phyloP scores from a whole-genome alignment of 2,888 invertebrate species.

The Dusona sp. region DNA sequence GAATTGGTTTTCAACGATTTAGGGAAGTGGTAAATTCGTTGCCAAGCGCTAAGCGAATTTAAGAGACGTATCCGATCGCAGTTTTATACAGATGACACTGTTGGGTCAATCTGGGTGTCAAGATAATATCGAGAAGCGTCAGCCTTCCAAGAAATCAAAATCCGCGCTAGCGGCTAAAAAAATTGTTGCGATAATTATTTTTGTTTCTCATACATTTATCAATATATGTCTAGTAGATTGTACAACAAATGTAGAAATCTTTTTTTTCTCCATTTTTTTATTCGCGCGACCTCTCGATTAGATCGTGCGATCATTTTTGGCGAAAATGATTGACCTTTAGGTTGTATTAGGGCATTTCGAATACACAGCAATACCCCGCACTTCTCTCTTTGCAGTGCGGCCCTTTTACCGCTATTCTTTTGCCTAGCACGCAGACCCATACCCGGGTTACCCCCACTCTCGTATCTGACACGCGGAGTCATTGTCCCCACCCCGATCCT shows the following conservation, averaged over 20 bases:
- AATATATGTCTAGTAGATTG: not conserved
- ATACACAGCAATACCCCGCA: not conserved
- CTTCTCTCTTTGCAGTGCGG: not conserved
- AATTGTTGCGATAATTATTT: slow-evolving; percentile 11
- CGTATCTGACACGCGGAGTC: not conserved
- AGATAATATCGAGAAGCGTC: slow-evolving; percentile 49
- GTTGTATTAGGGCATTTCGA: not conserved
- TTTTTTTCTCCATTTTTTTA: not conserved
- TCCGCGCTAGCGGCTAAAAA: slow-evolving; percentile 9
- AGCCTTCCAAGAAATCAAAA: slow-evolving; percentile 56
- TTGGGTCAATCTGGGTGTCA: slow-evolving; percentile 48
- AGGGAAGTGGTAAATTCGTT: not conserved
- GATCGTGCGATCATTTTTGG: not conserved
- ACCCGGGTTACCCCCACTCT: no score
- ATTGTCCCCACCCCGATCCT: not conserved
- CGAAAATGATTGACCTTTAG: not conserved
- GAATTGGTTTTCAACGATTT: not conserved
- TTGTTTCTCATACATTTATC: slow-evolving; percentile 17
- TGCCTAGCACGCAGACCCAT: not conserved
- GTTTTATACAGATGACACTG: slow-evolving; percentile 18
- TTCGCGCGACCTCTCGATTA: slow-evolving; percentile 1
- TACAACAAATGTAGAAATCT: not conserved
- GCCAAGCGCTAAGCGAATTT: slow-evolving; percentile 4
- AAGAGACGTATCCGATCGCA: not conserved
- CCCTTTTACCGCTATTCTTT: no score